Evolutionary conservation across 2,888 invertebrate genomes (phyloP).

Genomic region (Peribatodes rhomboidaria): DNA sequence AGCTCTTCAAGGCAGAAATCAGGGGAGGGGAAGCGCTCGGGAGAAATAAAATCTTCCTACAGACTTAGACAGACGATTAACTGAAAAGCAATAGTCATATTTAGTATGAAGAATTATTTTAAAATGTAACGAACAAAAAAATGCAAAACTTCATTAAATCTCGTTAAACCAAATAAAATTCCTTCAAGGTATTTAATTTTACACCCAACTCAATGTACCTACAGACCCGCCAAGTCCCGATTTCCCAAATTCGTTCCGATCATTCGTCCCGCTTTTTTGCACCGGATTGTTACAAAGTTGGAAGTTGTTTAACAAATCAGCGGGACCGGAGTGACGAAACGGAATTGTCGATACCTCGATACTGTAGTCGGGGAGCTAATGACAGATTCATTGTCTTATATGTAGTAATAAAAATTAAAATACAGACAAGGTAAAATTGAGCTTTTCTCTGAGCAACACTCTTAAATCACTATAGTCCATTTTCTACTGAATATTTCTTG

Average conservation of each 20-base stretch:
- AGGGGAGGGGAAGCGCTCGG: no score
- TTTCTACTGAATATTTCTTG: no score
- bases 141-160: neutral
- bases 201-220: constrained; percentile 2
- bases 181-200: constrained; percentile 13
- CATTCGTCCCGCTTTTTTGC: constrained; percentile 34
- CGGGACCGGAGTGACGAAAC: constrained; percentile 46
- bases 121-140: neutral
- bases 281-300: constrained; percentile 43
- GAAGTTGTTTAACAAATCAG: constrained; percentile 56
- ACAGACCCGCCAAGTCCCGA: constrained; percentile 11
- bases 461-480: no score
- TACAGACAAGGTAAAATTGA: no score
- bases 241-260: constrained; percentile 12
- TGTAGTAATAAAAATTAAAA: neutral
- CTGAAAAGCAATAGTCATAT: no score
- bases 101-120: no score
- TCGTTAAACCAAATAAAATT: neutral
- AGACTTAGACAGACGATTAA: no score
- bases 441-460: no score
- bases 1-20: no score
- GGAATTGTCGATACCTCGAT: constrained; percentile 33
- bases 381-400: neutral
- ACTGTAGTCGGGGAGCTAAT: constrained; percentile 8
- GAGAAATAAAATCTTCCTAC: no score